Percentiles rank a stretch among this genome's conserved stretches.
Conservation (phyloP, 1,140 invertebrate species). For the Leptinotarsa lineolata region DNA sequence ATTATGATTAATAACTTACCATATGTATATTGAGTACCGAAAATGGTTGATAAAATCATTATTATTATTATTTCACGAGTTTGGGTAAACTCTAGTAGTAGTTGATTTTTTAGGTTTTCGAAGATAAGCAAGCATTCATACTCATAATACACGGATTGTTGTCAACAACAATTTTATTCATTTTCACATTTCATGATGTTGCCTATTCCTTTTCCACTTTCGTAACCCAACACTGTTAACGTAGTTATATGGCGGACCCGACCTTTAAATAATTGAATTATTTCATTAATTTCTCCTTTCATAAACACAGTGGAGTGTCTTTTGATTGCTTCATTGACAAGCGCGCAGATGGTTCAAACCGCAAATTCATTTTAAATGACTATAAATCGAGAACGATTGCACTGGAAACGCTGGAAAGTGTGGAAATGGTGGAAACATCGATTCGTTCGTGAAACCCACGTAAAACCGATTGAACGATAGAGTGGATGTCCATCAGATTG, state of each 20-base stretch:
- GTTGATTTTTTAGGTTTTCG: no score
- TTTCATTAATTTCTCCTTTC: neutral
- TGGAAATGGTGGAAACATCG: neutral
- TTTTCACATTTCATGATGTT: no score
- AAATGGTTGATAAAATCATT: no score
- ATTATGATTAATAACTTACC: no score
- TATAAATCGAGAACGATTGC: neutral
- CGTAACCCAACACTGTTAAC: neutral
- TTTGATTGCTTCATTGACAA: neutral
- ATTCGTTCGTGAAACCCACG: neutral
- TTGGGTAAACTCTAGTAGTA: no score
- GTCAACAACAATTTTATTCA: no score
- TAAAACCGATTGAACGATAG: no score
- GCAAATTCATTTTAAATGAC: neutral
- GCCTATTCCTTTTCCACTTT: neutral
- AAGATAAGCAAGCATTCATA: no score
- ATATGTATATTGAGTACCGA: no score
- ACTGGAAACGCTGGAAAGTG: neutral
- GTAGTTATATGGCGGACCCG: neutral
- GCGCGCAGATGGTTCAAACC: neutral
- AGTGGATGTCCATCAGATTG: no score
- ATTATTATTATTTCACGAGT: no score
- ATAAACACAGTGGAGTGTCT: neutral
- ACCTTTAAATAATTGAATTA: neutral
- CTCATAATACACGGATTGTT: no score